Evolutionary conservation across 1,140 invertebrate species (phyloP).

Genomic region (Nephila pilipes): DNA sequence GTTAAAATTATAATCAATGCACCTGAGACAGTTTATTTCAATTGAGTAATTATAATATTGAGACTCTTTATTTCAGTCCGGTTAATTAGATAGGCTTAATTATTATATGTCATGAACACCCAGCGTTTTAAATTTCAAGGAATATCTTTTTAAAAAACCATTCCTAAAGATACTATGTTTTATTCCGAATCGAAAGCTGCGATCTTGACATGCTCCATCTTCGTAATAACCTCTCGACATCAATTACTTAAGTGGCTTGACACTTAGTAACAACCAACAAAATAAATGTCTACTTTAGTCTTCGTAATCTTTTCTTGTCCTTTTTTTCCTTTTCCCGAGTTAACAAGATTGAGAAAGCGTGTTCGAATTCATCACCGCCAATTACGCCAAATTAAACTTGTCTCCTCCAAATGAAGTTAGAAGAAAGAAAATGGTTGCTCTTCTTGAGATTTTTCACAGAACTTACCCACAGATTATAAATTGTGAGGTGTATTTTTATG

Average conservation of each 20-base stretch:
- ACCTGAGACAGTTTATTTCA: too few relatives aligned
- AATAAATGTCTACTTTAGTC: neutral
- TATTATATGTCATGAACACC: too few relatives aligned
- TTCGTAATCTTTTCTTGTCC: neutral
- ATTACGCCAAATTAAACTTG: constrained; percentile 63
- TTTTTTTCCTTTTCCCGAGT: neutral
- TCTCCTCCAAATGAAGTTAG: neutral
- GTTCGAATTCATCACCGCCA: constrained; percentile 44
- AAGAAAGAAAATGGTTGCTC: neutral
- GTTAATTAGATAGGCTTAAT: too few relatives aligned
- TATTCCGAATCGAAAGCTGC: neutral
- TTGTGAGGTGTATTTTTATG: neutral
- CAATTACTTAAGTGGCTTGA: constrained; percentile 1
- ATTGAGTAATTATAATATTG: too few relatives aligned
- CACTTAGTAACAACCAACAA: neutral
- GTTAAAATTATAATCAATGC: too few relatives aligned
- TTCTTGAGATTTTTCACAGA: neutral
- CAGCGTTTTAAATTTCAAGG: too few relatives aligned
- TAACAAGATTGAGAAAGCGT: constrained; percentile 25
- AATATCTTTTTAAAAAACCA: too few relatives aligned
- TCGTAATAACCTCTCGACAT: constrained; percentile 12
- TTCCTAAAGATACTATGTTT: neutral
- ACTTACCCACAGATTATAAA: neutral
- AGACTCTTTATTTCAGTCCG: too few relatives aligned
- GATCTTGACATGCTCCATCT: neutral